Evolutionary conservation across 2,888 invertebrate genomes (phyloP).

Genomic region (Patella caerulea): DNA sequence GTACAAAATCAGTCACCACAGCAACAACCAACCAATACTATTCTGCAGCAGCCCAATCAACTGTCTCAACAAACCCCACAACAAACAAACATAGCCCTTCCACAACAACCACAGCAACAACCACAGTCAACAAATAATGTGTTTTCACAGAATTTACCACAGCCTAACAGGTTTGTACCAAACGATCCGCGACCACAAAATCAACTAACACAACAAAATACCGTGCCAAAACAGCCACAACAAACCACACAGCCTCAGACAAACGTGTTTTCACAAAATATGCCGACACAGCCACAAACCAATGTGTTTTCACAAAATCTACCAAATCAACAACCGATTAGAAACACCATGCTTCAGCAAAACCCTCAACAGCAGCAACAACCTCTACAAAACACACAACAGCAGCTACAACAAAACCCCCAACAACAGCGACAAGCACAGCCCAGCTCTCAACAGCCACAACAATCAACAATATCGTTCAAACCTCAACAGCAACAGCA

Average conservation of each 20-base stretch:
- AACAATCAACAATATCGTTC: background rate
- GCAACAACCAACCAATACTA: background rate
- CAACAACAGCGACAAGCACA: background rate
- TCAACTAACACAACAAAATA: too few species aligned
- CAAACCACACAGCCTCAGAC: too few species aligned
- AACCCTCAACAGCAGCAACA: background rate
- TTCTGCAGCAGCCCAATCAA: background rate
- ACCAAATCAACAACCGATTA: background rate
- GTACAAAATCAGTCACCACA: background rate
- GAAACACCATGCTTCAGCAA: background rate
- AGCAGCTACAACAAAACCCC: background rate
- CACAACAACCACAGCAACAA: background rate
- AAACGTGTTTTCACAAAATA: too few species aligned
- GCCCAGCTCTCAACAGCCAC: background rate
- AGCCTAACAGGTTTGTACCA: too few species aligned
- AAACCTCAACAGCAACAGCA: background rate
- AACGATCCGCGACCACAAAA: too few species aligned
- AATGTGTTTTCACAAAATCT: too few species aligned
- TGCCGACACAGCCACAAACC: too few species aligned
- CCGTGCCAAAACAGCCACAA: too few species aligned
- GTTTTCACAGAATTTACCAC: too few species aligned
- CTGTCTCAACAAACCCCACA: background rate
- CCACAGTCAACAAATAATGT: too few species aligned
- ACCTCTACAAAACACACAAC: background rate
- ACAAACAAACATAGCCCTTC: background rate